Percentiles rank a stretch among this genome's conserved stretches.
Conservation (phyloP, 2,797 vertebrate genomes). For the Poliocrania exsul region DNA sequence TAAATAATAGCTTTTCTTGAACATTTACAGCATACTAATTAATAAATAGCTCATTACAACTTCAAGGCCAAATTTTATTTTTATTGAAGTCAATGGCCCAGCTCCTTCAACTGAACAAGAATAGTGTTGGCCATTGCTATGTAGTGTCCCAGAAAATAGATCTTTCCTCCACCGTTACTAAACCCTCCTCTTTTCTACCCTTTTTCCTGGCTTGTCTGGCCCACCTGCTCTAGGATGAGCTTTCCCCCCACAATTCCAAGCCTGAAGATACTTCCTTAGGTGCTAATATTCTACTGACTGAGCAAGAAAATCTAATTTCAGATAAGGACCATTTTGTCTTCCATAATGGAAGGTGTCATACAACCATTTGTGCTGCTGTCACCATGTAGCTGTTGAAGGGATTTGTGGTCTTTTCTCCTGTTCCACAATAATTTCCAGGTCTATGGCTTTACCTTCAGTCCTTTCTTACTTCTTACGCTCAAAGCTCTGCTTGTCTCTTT, state of each 20-base stretch:
- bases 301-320: not conserved
- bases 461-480: not conserved
- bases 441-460: not conserved
- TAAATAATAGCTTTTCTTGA: not conserved
- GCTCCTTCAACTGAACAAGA: not conserved
- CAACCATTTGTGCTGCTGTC: not conserved
- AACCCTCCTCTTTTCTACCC: not conserved
- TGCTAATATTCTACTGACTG: not conserved
- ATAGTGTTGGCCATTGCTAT: not conserved
- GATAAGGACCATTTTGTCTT: not conserved
- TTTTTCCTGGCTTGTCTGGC: not conserved
- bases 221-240: not conserved
- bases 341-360: not conserved
- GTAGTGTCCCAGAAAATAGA: not conserved
- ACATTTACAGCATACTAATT: conserved; percentile 21
- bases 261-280: not conserved
- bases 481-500: not conserved
- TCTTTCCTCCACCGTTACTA: not conserved
- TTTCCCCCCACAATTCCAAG: not conserved
- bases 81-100: not conserved
- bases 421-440: not conserved
- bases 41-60: conserved; percentile 33
- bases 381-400: not conserved
- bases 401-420: not conserved
- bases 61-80: conserved; percentile 20